Percentiles rank a stretch among this genome's conserved stretches.
These are phyloP conservation scores for Clarias gariepinus DNA, from an alignment of 2,113 vertebrate genomes.

Conservation along the genomic window DNA sequence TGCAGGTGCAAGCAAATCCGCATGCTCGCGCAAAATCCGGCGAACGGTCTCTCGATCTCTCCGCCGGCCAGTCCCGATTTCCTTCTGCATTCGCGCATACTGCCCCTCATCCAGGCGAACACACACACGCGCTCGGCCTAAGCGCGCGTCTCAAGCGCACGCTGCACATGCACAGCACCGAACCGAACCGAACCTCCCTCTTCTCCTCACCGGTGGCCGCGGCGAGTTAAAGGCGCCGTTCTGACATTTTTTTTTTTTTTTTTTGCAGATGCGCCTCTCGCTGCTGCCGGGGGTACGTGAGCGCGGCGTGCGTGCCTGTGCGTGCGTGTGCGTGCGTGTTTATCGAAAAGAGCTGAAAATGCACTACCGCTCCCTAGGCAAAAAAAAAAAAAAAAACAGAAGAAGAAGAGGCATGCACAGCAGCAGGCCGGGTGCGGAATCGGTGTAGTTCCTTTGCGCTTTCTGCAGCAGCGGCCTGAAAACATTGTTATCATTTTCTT, in stretches of 20 bases:
- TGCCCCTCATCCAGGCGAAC: constrained; percentile 46
- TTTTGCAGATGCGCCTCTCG: constrained; percentile 60
- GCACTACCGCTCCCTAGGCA: constrained; percentile 61
- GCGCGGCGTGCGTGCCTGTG: constrained; percentile 18
- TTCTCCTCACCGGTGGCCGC: constrained; percentile 59
- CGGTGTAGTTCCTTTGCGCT: constrained; percentile 42
- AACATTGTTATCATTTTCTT: too few species aligned
- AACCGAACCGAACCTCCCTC: constrained; percentile 43
- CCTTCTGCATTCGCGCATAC: constrained; percentile 15
- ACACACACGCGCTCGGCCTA: constrained; percentile 48
- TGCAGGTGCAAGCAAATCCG: constrained; percentile 58
- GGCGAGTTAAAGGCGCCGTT: constrained; percentile 62
- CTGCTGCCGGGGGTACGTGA: constrained; percentile 29
- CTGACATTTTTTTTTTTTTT: constrained; percentile 38
- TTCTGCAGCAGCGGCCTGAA: background rate
- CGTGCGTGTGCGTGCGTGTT: constrained; percentile 60
- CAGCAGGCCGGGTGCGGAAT: constrained; percentile 44
- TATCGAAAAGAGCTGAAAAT: constrained; percentile 59
- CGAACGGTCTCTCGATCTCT: constrained; percentile 9
- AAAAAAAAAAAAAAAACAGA: constrained; percentile 23
- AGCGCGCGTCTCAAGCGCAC: constrained; percentile 18
- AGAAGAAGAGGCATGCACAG: constrained; percentile 6
- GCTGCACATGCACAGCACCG: constrained; percentile 53
- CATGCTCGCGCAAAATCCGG: constrained; percentile 43
- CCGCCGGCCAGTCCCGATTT: constrained; percentile 6